A percentile compares a stretch with the other conserved stretches of the same genome.
Evolutionary conservation across 1,140 invertebrate species (phyloP).

Genomic region (Zaprionus davidi): DNA sequence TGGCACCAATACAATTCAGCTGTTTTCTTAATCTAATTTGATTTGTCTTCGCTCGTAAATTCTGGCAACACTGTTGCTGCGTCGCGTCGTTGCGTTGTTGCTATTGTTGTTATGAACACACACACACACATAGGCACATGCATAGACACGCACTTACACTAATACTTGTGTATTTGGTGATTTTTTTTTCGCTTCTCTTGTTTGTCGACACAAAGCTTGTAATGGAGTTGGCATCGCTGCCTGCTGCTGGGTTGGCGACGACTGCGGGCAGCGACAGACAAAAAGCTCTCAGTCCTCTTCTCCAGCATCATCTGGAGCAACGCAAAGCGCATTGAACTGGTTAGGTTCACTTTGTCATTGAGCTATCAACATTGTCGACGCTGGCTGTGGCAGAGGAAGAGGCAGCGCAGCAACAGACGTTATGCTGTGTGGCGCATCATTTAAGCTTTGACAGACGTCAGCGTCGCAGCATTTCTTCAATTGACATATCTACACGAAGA

Average conservation of each 20-base stretch:
- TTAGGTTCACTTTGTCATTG: conserved; percentile 63
- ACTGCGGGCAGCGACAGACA: not conserved
- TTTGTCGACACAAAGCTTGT: conserved; percentile 31
- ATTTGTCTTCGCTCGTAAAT: too few relatives aligned
- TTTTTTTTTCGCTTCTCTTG: conserved; percentile 58
- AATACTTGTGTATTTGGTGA: conserved; percentile 51
- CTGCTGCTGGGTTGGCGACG: conserved; percentile 16
- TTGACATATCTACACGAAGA: conserved; percentile 15
- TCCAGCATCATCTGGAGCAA: conserved; percentile 31
- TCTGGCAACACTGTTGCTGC: not conserved
- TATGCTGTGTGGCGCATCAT: conserved; percentile 25
- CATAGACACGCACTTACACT: not conserved
- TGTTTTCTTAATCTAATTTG: too few relatives aligned
- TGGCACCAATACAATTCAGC: too few relatives aligned
- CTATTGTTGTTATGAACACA: conserved; percentile 18
- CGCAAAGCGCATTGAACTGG: conserved; percentile 75
- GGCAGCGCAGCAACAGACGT: conserved; percentile 22
- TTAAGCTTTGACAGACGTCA: conserved; percentile 32
- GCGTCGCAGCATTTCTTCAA: conserved; percentile 32
- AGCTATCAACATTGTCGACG: conserved; percentile 66
- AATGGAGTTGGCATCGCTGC: conserved; percentile 36
- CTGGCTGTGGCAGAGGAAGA: conserved; percentile 28
- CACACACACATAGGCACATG: not conserved
- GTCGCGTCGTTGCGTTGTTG: conserved; percentile 8
- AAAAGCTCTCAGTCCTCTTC: conserved; percentile 4